A percentile compares a stretch with the other conserved stretches of the same genome.
Conservation (phyloP, 2,888 invertebrate genomes). For the Taphrorychus bicolor region DNA sequence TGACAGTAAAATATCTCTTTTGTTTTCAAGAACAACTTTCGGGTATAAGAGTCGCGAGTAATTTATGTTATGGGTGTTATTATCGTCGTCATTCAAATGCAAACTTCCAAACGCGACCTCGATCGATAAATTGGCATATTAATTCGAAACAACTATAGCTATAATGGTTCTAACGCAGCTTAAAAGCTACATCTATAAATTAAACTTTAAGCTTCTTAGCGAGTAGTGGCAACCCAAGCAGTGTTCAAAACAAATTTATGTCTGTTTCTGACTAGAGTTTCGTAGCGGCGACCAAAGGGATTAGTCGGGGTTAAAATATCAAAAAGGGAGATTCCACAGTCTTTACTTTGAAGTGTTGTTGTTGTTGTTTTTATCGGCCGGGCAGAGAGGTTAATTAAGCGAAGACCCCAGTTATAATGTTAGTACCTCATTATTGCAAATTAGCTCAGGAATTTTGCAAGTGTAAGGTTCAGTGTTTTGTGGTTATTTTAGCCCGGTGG, state of each 20-base stretch:
- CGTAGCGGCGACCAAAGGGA: constrained; percentile 1
- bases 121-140: constrained; percentile 5
- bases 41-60: neutral
- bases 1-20: neutral
- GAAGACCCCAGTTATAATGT: no score
- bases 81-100: neutral
- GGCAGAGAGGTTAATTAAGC: neutral
- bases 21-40: neutral
- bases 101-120: neutral
- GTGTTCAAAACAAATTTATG: constrained; percentile 27
- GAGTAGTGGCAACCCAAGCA: constrained; percentile 19
- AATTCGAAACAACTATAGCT: constrained; percentile 2
- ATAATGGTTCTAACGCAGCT: constrained; percentile 1
- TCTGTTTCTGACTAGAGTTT: constrained; percentile 6
- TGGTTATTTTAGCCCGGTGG: no score
- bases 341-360: neutral
- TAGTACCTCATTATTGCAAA: no score
- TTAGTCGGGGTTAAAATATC: neutral
- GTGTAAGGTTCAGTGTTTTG: no score
- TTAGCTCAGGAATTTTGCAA: no score
- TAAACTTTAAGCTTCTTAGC: constrained; percentile 26
- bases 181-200: constrained; percentile 23
- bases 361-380: no score
- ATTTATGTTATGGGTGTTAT: neutral
- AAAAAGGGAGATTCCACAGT: neutral